These are phyloP conservation scores for Latrodectus geometricus DNA, from an alignment of 1,140 invertebrate genomes.

Conservation along the genomic window DNA sequence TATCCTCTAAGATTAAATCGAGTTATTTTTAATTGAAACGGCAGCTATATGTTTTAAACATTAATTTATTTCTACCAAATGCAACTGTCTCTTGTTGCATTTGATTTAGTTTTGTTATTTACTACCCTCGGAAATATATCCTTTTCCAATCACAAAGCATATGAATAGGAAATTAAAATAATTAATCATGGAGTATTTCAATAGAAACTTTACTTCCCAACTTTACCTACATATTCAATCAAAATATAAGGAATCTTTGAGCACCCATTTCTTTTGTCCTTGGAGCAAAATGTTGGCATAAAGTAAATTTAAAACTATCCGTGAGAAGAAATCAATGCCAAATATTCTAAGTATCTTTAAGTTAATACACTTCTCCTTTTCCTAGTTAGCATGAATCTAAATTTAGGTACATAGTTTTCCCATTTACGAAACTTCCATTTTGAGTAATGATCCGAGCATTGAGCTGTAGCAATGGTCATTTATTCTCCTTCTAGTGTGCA, in stretches of 20 bases:
- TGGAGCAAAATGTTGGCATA: constrained; percentile 33
- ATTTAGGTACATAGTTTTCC: constrained; percentile 60
- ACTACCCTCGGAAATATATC: constrained; percentile 27
- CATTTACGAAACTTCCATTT: constrained; percentile 60
- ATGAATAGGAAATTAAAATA: constrained; percentile 51
- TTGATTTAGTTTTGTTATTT: constrained; percentile 28
- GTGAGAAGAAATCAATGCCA: constrained; percentile 46
- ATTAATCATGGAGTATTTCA: constrained; percentile 33
- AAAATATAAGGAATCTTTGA: background rate
- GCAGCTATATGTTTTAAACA: constrained; percentile 2
- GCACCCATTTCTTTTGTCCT: constrained; percentile 37
- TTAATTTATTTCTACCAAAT: background rate
- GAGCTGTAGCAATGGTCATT: constrained; percentile 54
- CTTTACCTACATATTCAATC: constrained; percentile 22
- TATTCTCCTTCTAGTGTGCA: constrained; percentile 33
- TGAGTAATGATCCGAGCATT: constrained; percentile 54
- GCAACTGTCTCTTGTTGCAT: background rate
- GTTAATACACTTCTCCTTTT: constrained; percentile 24
- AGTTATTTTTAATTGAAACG: background rate
- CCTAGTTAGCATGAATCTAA: constrained; percentile 60
- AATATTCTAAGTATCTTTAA: constrained; percentile 36
- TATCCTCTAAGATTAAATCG: background rate
- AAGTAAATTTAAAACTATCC: constrained; percentile 54
- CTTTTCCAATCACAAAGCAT: constrained; percentile 27
- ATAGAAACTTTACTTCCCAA: constrained; percentile 24